phyloP scores from a whole-genome alignment of 2,888 invertebrate species.

The Mystacides longicornis region DNA sequence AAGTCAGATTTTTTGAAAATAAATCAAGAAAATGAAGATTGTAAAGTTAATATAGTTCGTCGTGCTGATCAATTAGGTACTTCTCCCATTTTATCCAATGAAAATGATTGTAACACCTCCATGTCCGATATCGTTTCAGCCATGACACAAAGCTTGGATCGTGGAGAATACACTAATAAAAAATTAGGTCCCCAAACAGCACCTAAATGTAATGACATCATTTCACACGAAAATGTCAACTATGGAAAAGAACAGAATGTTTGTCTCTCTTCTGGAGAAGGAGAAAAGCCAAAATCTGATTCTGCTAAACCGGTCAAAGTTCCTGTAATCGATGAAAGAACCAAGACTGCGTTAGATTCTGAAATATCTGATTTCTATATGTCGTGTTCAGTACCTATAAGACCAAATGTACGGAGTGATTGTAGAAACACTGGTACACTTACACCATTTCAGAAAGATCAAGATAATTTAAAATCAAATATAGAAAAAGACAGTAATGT shows the following conservation, averaged over 20 bases:
- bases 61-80: background rate
- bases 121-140: constrained; percentile 1
- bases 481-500: too few relatives aligned
- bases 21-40: background rate
- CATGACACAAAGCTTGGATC: background rate
- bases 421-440: too few relatives aligned
- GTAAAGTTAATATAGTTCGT: background rate
- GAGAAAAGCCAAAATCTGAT: too few relatives aligned
- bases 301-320: too few relatives aligned
- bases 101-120: constrained; percentile 6
- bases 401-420: too few relatives aligned
- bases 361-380: background rate
- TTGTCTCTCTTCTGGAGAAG: too few relatives aligned
- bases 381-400: background rate
- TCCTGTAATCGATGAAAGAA: too few relatives aligned
- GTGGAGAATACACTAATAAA: background rate
- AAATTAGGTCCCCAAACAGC: background rate
- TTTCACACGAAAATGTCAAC: too few relatives aligned
- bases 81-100: background rate
- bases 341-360: background rate
- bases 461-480: too few relatives aligned
- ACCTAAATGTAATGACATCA: too few relatives aligned
- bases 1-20: background rate
- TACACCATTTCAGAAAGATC: too few relatives aligned
- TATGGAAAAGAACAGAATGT: too few relatives aligned